A percentile compares a stretch with the other conserved stretches of the same genome.
phyloP scores from a whole-genome alignment of 1,140 invertebrate species.

The Wiebesia pumilae region DNA sequence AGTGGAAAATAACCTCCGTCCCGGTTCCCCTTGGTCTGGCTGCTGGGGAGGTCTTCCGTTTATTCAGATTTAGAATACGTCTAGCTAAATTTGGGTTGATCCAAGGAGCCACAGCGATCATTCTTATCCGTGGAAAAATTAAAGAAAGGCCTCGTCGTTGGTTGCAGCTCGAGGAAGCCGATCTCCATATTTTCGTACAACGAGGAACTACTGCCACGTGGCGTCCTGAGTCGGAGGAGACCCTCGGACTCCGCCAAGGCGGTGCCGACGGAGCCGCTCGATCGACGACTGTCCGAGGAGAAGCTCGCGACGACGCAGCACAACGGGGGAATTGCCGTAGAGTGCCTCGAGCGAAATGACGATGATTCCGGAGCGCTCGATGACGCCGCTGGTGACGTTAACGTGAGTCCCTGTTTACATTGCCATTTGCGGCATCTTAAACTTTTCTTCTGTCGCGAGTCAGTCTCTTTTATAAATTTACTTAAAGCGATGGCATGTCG shows the following conservation, averaged over 20 bases:
- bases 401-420: background rate
- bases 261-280: slow-evolving; percentile 25
- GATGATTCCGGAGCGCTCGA: background rate
- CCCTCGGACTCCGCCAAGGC: slow-evolving; percentile 55
- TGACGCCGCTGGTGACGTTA: background rate
- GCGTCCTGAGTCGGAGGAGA: slow-evolving; percentile 59
- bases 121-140: background rate
- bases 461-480: too few relatives aligned
- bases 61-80: background rate
- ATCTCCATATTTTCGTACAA: slow-evolving; percentile 62
- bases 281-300: slow-evolving; percentile 36
- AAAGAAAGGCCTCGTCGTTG: background rate
- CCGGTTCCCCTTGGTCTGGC: background rate
- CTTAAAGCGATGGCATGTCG: too few relatives aligned
- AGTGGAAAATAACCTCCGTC: background rate
- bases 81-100: too few relatives aligned
- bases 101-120: too few relatives aligned
- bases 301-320: slow-evolving; percentile 15
- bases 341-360: background rate
- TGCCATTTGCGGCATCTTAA: background rate
- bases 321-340: background rate
- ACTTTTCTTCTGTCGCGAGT: too few relatives aligned
- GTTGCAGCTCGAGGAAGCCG: slow-evolving; percentile 60
- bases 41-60: too few relatives aligned
- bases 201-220: slow-evolving; percentile 57